Conservation (phyloP, 2,113 vertebrate genomes). For the Numida meleagris region DNA sequence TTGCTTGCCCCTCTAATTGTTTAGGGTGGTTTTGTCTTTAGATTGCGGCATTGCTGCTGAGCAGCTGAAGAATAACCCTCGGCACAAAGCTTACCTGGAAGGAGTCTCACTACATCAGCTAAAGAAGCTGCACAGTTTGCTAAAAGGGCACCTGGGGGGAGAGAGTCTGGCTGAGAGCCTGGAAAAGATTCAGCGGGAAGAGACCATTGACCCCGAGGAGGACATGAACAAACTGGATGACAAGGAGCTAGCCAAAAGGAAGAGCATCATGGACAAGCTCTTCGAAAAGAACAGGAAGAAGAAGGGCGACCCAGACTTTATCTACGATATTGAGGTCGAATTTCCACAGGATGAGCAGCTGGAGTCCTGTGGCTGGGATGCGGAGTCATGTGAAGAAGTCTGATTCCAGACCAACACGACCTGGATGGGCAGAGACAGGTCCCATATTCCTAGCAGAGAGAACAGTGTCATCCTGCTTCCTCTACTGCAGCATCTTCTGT, state of each 20-base stretch:
- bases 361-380: constrained; percentile 91
- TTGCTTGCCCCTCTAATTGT: not conserved
- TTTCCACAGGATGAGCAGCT: constrained; percentile 80
- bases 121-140: constrained; percentile 83
- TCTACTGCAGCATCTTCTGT: rapidly evolving
- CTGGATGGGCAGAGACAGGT: not conserved
- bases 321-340: constrained; percentile 91
- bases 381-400: constrained; percentile 84
- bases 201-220: constrained; percentile 84
- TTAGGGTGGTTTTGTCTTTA: constrained; percentile 38
- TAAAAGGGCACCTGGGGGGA: constrained; percentile 84
- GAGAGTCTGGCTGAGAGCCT: constrained; percentile 80
- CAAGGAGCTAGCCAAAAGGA: constrained; percentile 85
- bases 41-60: constrained; percentile 89
- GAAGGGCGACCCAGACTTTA: constrained; percentile 88
- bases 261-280: constrained; percentile 91
- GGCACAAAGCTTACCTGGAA: constrained; percentile 87
- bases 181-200: constrained; percentile 75
- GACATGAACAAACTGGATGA: constrained; percentile 95
- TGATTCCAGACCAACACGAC: constrained; percentile 44
- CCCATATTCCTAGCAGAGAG: not conserved
- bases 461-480: rapidly evolving
- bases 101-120: constrained; percentile 84
- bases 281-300: constrained; percentile 89
- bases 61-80: constrained; percentile 87